Conservation (phyloP, 2,113 vertebrate genomes). For the Lamprologus lemairii region DNA sequence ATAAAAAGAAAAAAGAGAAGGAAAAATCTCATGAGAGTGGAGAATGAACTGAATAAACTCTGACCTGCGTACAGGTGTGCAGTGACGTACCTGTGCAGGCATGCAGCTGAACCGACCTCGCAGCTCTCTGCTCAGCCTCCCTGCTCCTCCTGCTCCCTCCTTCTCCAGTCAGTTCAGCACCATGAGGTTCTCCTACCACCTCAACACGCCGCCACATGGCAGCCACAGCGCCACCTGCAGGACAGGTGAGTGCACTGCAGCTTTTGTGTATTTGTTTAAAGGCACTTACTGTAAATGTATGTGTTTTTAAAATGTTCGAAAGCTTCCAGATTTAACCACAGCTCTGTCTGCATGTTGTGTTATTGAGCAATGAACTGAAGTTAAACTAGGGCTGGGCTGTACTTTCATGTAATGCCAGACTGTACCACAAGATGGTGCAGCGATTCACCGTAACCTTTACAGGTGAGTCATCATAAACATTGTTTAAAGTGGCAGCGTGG, state of each 20-base stretch:
- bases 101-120: slow-evolving; percentile 66
- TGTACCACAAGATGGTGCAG: not conserved
- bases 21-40: not conserved
- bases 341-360: not conserved
- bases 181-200: slow-evolving; percentile 73
- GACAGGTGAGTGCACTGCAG: slow-evolving; percentile 52
- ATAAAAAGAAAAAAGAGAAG: fast-evolving
- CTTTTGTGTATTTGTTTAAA: not conserved
- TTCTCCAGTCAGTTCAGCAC: slow-evolving; percentile 69
- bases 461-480: not conserved
- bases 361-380: not conserved
- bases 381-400: not conserved
- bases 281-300: not conserved
- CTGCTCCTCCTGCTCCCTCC: slow-evolving; percentile 16
- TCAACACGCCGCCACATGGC: slow-evolving; percentile 14
- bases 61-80: not conserved
- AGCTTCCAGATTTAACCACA: not conserved
- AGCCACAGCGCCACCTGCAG: slow-evolving; percentile 33
- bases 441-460: not conserved
- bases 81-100: not conserved
- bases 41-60: not conserved
- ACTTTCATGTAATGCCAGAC: not conserved
- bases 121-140: slow-evolving; percentile 43
- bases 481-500: not conserved
- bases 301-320: not conserved